A percentile compares a stretch with the other conserved stretches of the same genome.
Conservation (phyloP, 2,113 vertebrate species). For the Leptobrachium leishanense region DNA sequence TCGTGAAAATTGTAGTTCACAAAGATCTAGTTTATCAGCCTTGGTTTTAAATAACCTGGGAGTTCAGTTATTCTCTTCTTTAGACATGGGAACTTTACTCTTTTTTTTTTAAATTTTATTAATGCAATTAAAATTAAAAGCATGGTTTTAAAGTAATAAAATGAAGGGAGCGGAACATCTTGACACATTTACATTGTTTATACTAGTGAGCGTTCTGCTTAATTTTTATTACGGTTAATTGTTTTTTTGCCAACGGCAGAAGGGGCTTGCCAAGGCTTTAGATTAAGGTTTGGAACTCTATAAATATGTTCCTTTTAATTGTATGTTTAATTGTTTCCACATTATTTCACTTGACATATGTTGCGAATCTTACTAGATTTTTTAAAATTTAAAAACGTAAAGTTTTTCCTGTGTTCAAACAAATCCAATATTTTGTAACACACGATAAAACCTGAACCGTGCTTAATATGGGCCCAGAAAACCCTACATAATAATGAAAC, state of each 20-base stretch:
- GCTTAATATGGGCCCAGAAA: too few species aligned
- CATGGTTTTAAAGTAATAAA: neutral
- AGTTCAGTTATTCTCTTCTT: too few species aligned
- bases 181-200: neutral
- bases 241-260: neutral
- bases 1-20: too few species aligned
- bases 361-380: neutral
- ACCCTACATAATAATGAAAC: too few species aligned
- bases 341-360: neutral
- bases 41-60: too few species aligned
- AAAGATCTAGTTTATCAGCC: too few species aligned
- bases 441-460: too few species aligned
- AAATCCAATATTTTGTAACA: too few species aligned
- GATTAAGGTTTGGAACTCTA: neutral
- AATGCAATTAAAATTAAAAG: neutral
- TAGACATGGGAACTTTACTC: too few species aligned
- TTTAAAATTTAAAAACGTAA: too few species aligned
- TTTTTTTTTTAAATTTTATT: neutral
- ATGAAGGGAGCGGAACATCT: neutral
- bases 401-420: too few species aligned
- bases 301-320: conserved; percentile 4
- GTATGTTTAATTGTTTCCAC: conserved; percentile 6
- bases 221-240: conserved; percentile 17
- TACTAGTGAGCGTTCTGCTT: neutral
- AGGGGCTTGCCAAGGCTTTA: neutral